Base-by-base conservation (phyloP, 2,113 vertebrate genomes). In the Osmerus mordax region DNA sequence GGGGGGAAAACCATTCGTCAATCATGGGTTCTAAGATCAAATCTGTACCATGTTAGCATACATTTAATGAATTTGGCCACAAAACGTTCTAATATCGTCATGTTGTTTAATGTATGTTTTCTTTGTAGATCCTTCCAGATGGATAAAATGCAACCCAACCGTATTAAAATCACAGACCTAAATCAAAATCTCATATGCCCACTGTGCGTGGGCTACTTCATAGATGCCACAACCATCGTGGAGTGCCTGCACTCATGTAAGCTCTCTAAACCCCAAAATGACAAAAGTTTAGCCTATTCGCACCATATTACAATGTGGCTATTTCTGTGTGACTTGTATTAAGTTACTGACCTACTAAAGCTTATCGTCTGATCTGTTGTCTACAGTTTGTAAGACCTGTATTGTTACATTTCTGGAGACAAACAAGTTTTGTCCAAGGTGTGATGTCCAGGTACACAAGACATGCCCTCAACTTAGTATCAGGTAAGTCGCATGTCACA, bases 241-340 rank as follows among this genome's bases (percentile, higher is more conserved):
- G 96, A 98, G 90, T 98, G 96, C 32, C 89, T 98, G 88, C 96
- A 98, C 91, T 97, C 96, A 77, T 98, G 96, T 98, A 91, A 95
- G 96, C 91, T 2, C 54, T 41, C 8, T 67, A 41, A 59, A 47
- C 19, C 67, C 2, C 15, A 6, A 64, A 62, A 64, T 36, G 32
- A 36, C 15, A 1, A 36, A n/a, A 5, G 54, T 64, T 15, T 63
- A 1, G 28, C 25, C 61, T 28, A 63, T 15, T 63, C 21, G 16
- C 15, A 29, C 25, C 28, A 15, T 3, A 56, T 3, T 15, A n/a
- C 54, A 56, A 56, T 3, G 16, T 56, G 54, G 4, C 3, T 56
- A 4, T n/a, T 18, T 15, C n/a, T 56, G 14, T 56, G 15, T 56
- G 32, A 36, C 32, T 4, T 36, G 32, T 36, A 36, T 36, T 7